Evolutionary conservation across 2,888 invertebrate genomes (phyloP).

Genomic region (Anthophora plumipes): DNA sequence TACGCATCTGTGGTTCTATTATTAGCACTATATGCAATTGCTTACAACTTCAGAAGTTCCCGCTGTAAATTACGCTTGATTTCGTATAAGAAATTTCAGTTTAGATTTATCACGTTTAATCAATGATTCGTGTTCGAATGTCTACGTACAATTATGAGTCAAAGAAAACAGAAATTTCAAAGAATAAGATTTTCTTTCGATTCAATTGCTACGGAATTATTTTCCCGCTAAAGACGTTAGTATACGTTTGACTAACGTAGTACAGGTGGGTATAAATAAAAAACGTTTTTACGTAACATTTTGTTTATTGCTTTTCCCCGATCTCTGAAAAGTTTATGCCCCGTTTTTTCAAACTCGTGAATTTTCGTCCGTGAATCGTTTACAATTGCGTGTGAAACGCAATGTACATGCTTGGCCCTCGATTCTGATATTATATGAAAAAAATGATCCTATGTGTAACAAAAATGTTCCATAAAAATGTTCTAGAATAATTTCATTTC

Average conservation of each 20-base stretch:
- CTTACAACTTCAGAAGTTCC: neutral
- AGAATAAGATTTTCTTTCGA: neutral
- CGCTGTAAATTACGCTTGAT: slow-evolving; percentile 5
- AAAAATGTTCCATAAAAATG: too few species aligned
- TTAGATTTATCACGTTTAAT: neutral
- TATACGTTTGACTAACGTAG: neutral
- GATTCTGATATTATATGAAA: neutral
- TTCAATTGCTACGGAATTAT: neutral
- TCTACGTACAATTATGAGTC: neutral
- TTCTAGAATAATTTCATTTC: too few species aligned
- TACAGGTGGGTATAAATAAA: slow-evolving; percentile 57
- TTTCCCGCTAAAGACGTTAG: neutral
- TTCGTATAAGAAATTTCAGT: neutral
- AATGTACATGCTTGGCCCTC: neutral
- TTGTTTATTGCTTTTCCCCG: slow-evolving; percentile 52
- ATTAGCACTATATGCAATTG: neutral
- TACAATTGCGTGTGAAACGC: neutral
- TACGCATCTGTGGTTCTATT: neutral
- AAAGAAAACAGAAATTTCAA: neutral
- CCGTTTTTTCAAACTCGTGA: neutral
- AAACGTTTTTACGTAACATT: slow-evolving; percentile 45
- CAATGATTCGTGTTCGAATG: neutral
- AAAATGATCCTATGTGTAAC: too few species aligned
- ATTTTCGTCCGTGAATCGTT: neutral
- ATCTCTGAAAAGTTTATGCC: neutral